Evolutionary conservation across 2,888 invertebrate species (phyloP), one percentile per base, ranked within the genome.

Genomic region (Tinea semifulvella): DNA sequence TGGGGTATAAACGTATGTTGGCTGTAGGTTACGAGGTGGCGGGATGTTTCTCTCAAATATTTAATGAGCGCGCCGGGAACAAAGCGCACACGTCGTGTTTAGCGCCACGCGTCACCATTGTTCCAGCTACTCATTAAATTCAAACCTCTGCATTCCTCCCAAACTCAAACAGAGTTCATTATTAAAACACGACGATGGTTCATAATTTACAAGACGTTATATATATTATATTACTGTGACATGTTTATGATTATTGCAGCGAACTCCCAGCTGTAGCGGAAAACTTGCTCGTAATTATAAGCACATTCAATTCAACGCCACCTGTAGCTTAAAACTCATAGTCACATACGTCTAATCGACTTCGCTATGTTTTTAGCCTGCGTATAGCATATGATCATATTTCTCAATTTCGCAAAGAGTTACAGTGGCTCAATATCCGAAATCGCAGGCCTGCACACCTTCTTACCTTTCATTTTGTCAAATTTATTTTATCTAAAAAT

Each of bases 61-160:
- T 70, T 69, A 73, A 71, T 66, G 64, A 70, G 65, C 55, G 53
- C 57, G 53, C 50, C 60, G 57, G 58, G 61, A 63, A 64, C 68
- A 72, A 66, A 70, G 71, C 68, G 66, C 60, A 65, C 60, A 50
- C 48, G 57, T 60, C 25, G 57, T 65, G 63, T 65, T 66, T 61
- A 60, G 62, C 40, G 54, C 54, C 61, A 60, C 59, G 58, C 61
- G 60, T 46, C 39, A 38, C 58, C 59, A 51, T 54, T 52, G 55
- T 53, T 46, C 49, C 55, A 60, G 22, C 44, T 45, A 46, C 35
- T 49, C 49, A 49, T 49, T 48, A 48, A 49, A 47, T 27, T 46
- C 25, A 27, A 42, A 39, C 22, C 36, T 28, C 31, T 46, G 45
- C 17, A 31, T 36, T 36, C 18, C 36, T 18, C 36, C 36, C 18